Evolutionary conservation across 1,140 invertebrate species (phyloP), one percentile per base, ranked within the genome.

Genomic region (Vanessa tameamea): DNA sequence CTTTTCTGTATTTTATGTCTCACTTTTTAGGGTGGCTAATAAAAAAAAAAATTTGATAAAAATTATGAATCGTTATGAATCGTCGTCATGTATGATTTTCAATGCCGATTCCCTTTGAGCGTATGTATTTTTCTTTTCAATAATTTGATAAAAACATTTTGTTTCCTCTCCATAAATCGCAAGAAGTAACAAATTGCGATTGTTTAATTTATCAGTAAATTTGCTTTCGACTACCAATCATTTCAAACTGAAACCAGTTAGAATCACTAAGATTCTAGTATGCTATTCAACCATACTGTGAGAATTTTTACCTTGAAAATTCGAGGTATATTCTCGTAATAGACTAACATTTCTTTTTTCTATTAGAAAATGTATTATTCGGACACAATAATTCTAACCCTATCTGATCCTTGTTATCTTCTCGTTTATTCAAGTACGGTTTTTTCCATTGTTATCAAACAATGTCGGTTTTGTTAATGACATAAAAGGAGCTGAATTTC

Each of bases 381-480:
- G 16, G 26, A 51, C 15, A 66, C 26, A 66, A 66, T 51, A 55
- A 50, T 55, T 55, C 37, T 15, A 50, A 16, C 26, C 50, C 50
- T 66, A 66, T 66, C 50, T 67, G 31, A 53, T 67, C 50, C 65
- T 67, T 67, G 48, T 37, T 53, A 55, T 43, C 47, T 15, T 16
- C 68, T 63, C 57, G 47, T 63, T 70, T 51, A 70, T 50, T 70
- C 47, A n/a, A 55, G 23, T 55, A 47, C 16, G 23, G 23, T 70
- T 63, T 70, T 31, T 31, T 47, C 55, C 26, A 70, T 61, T 70
- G 59, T 70, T 70, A 63, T 63, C 47, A 50, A 16, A 70, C 57
- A 57, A 57, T 23, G 53, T 50, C 47, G 43, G 57, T 48, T 70
- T 70, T 70, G 68, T 63, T 70, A 63, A 70, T 70, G 43, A 70